A percentile compares a stretch with the other conserved stretches of the same genome.
Conservation (phyloP, 2,888 invertebrate genomes). For the Dendrolimus pini region DNA sequence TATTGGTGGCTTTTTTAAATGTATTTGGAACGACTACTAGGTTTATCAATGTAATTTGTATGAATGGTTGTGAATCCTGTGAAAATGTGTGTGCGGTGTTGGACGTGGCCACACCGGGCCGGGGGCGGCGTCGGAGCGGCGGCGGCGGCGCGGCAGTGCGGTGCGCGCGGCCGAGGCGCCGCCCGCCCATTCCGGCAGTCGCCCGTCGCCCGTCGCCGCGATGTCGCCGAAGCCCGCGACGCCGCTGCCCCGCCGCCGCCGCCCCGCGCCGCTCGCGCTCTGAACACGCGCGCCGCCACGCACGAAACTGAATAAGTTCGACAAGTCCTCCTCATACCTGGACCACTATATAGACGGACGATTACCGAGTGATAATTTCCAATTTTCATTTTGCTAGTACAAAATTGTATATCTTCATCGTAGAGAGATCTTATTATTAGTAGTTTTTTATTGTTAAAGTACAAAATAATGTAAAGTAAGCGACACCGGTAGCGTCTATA, state of each 20-base stretch:
- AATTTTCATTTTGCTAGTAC: constrained; percentile 56
- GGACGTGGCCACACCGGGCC: constrained; percentile 4
- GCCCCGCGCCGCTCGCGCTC: constrained; percentile 40
- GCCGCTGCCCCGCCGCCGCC: constrained; percentile 25
- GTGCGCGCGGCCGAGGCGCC: constrained; percentile 76
- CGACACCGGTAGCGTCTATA: constrained; percentile 62
- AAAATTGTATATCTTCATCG: constrained; percentile 68
- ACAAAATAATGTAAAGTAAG: constrained; percentile 69
- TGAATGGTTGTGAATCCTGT: not conserved
- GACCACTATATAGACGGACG: constrained; percentile 72
- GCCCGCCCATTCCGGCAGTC: constrained; percentile 64
- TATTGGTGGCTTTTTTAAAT: too few species aligned
- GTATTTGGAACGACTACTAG: too few species aligned
- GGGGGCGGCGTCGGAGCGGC: constrained; percentile 39
- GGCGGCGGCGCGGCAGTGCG: constrained; percentile 70
- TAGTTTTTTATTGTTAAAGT: constrained; percentile 68
- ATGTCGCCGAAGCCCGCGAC: constrained; percentile 40
- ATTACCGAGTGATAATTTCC: constrained; percentile 43
- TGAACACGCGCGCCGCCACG: constrained; percentile 47
- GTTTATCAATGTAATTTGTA: too few species aligned
- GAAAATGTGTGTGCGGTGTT: constrained; percentile 5
- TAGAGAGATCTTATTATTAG: constrained; percentile 42
- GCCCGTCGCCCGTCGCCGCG: constrained; percentile 43
- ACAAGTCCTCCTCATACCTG: constrained; percentile 74
- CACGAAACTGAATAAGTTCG: constrained; percentile 76